phyloP scores from a whole-genome alignment of 2,113 vertebrate species.

The Cettia cetti region DNA sequence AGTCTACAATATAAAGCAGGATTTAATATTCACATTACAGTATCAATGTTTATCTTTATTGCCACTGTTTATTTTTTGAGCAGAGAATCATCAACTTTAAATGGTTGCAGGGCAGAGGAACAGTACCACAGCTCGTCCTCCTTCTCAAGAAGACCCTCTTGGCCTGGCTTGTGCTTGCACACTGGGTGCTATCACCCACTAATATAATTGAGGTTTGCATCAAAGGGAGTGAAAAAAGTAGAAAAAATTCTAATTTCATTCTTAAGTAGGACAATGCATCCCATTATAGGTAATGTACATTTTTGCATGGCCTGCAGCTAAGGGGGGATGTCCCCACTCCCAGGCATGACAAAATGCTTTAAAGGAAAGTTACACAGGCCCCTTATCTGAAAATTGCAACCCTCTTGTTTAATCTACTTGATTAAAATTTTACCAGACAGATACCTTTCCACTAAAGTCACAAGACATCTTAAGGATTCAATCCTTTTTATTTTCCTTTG shows the following conservation, averaged over 20 bases:
- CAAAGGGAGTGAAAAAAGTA: background rate
- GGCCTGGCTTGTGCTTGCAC: background rate
- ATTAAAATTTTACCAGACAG: background rate
- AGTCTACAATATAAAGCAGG: background rate
- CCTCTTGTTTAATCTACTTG: background rate
- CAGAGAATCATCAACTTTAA: background rate
- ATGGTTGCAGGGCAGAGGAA: fast-evolving
- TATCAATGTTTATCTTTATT: background rate
- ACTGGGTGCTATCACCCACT: background rate
- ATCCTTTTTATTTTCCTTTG: background rate
- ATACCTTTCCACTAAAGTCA: background rate
- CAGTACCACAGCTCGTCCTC: background rate
- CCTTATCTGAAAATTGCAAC: background rate
- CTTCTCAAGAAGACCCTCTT: background rate
- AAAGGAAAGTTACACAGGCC: background rate
- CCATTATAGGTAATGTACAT: background rate
- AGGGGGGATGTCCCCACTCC: fast-evolving
- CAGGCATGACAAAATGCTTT: background rate
- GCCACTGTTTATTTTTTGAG: background rate
- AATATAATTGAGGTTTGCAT: fast-evolving
- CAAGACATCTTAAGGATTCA: background rate
- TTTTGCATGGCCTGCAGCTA: background rate
- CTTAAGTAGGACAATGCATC: background rate
- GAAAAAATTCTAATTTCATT: background rate
- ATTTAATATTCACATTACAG: background rate